Evolutionary conservation across 2,888 invertebrate species (phyloP).

Genomic region (Julus scandinavius): DNA sequence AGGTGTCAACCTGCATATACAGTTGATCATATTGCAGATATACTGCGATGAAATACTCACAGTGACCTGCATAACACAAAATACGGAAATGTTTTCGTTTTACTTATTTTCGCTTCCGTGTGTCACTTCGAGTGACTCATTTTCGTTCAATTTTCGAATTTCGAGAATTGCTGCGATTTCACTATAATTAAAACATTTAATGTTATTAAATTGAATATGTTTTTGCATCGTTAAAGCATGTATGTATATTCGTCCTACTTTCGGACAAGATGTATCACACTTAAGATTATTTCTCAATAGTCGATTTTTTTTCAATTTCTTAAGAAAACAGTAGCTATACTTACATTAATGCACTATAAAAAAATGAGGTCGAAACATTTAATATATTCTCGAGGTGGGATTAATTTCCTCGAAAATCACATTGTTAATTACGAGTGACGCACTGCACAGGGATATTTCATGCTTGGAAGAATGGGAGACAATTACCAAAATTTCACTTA

Average conservation of each 20-base stretch:
- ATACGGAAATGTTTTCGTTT: conserved; percentile 3
- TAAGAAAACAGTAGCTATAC: conserved; percentile 3
- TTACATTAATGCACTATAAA: background rate
- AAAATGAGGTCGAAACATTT: conserved; percentile 34
- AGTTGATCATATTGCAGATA: too few species aligned
- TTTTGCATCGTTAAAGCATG: background rate
- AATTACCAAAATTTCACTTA: background rate
- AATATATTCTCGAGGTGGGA: conserved; percentile 7
- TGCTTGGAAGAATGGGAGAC: background rate
- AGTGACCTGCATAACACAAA: background rate
- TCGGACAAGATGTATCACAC: background rate
- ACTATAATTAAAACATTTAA: background rate
- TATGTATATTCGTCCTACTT: background rate
- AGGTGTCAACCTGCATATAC: too few species aligned
- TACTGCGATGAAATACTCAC: too few species aligned
- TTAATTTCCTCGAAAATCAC: conserved; percentile 33
- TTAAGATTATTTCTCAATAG: background rate
- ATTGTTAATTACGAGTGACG: background rate
- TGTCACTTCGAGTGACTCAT: background rate
- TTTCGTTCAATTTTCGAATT: background rate
- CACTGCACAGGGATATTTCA: background rate
- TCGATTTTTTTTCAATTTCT: background rate
- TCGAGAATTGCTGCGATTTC: background rate
- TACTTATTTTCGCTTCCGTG: background rate
- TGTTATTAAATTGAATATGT: too few species aligned